Conservation (phyloP, 2,113 vertebrate genomes). For the Dasyurus viverrinus region DNA sequence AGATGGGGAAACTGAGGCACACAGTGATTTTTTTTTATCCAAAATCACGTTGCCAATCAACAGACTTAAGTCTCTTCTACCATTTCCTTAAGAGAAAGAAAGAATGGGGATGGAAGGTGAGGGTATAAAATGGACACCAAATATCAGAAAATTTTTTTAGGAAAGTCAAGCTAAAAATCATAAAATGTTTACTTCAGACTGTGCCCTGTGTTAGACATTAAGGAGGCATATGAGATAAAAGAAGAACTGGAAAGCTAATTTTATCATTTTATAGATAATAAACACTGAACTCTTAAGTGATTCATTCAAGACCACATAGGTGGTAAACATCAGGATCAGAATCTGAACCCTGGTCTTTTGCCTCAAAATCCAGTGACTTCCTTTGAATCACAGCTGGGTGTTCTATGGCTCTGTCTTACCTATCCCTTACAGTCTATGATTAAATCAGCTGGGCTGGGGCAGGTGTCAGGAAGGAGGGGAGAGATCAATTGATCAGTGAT, state of each 20-base stretch:
- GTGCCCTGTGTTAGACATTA: background rate
- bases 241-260: background rate
- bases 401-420: background rate
- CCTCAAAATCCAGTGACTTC: background rate
- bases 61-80: background rate
- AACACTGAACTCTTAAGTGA: background rate
- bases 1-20: constrained; percentile 68
- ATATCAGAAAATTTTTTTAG: background rate
- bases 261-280: background rate
- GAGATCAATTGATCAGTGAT: background rate
- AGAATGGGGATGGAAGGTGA: background rate
- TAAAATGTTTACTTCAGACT: background rate
- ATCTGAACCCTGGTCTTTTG: background rate
- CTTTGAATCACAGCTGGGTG: background rate
- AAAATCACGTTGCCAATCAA: background rate
- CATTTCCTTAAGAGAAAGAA: background rate
- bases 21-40: background rate
- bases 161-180: background rate
- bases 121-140: background rate
- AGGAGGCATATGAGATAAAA: background rate
- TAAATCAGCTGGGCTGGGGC: background rate
- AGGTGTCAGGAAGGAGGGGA: background rate
- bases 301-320: background rate
- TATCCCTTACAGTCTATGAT: background rate
- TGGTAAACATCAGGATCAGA: background rate